phyloP scores from a whole-genome alignment of 2,113 vertebrate genomes.

The Hyperoodon ampullatus region DNA sequence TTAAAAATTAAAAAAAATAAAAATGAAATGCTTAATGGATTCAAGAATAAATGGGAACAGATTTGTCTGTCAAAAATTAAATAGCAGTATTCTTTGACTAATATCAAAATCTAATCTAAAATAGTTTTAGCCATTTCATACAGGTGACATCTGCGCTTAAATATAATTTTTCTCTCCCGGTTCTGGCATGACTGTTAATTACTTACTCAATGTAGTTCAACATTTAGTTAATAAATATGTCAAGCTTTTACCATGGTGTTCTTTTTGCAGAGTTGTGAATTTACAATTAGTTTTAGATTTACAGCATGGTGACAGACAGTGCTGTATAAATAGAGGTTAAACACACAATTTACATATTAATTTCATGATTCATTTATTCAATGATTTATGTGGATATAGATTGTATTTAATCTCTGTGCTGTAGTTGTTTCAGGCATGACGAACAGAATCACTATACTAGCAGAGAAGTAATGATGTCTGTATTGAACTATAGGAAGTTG shows the following conservation, averaged over 20 bases:
- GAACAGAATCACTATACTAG: constrained; percentile 82
- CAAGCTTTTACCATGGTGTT: constrained; percentile 91
- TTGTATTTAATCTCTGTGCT: constrained; percentile 91
- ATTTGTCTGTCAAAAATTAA: constrained; percentile 87
- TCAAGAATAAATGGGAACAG: constrained; percentile 84
- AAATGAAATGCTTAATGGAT: constrained; percentile 82
- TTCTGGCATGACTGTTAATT: constrained; percentile 91
- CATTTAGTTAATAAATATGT: constrained; percentile 96
- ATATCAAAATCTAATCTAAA: constrained; percentile 86
- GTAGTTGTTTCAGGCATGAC: constrained; percentile 89
- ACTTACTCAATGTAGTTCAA: constrained; percentile 92
- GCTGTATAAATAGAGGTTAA: constrained; percentile 96
- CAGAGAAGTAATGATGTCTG: constrained; percentile 84
- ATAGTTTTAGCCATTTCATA: constrained; percentile 85
- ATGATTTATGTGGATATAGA: constrained; percentile 95
- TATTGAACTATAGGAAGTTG: constrained; percentile 77
- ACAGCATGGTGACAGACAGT: constrained; percentile 93
- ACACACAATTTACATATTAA: constrained; percentile 97
- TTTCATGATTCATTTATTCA: constrained; percentile 97
- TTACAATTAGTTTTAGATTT: constrained; percentile 96
- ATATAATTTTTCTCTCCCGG: constrained; percentile 86
- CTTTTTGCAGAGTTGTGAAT: constrained; percentile 91
- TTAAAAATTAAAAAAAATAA: no score
- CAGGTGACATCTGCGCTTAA: constrained; percentile 90
- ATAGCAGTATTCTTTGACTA: constrained; percentile 85